A percentile compares a stretch with the other conserved stretches of the same genome.
phyloP scores from a whole-genome alignment of 2,888 invertebrate genomes.

The Hartigia nigra region DNA sequence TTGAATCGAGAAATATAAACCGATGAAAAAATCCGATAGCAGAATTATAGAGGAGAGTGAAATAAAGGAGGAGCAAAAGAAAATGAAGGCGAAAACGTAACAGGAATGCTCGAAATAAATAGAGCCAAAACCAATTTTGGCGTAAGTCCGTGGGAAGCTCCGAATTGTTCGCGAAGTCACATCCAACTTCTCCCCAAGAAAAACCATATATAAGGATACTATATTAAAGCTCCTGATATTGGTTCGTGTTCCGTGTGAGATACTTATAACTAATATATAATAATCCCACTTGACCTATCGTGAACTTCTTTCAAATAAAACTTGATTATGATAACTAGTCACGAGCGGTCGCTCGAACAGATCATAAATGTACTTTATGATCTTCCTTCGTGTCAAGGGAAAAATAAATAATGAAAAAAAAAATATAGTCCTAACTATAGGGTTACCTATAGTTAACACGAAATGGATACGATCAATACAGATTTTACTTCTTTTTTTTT shows the following conservation, averaged over 20 bases:
- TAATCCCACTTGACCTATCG: not conserved
- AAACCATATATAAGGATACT: not conserved
- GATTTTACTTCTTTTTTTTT: too few relatives aligned
- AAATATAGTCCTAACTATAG: not conserved
- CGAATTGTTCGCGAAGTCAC: not conserved
- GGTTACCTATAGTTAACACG: not conserved
- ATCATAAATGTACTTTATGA: too few relatives aligned
- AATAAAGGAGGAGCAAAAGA: not conserved
- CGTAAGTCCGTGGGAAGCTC: not conserved
- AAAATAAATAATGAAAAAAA: not conserved
- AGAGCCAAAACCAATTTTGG: not conserved
- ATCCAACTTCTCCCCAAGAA: not conserved
- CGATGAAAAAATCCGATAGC: too few relatives aligned
- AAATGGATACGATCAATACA: too few relatives aligned
- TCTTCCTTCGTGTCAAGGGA: not conserved
- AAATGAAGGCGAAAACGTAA: not conserved
- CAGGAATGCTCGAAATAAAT: not conserved
- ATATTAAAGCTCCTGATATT: not conserved
- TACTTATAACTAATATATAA: not conserved
- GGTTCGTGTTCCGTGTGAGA: not conserved
- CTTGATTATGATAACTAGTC: not conserved
- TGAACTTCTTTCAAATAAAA: not conserved
- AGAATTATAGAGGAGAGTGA: not conserved
- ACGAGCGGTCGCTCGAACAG: too few relatives aligned
- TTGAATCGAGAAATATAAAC: too few relatives aligned